Base-by-base conservation (phyloP, 2,113 vertebrate genomes). In the Pampusana beccarii region DNA sequence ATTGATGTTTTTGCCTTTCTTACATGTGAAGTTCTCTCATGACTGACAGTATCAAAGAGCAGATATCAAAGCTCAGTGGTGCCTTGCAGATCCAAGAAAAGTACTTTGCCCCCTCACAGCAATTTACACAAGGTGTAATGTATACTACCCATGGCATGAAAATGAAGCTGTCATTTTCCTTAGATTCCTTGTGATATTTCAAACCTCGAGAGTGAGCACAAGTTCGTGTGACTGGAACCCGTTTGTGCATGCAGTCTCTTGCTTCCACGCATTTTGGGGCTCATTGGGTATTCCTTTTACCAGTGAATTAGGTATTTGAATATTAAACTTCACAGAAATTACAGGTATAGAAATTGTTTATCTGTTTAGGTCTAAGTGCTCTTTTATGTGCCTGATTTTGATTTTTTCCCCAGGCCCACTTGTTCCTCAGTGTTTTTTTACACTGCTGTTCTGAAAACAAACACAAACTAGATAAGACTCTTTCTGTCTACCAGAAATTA, bases 41-140 rank as follows among this genome's bases (percentile, higher is more conserved):
- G 2, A 46, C 4, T 83, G 85, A 83, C 81, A 66, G 71, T 70
- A 97, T 92, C 94, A 92, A 96, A 96, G 90, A 90, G 51, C 54
- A 80, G n/a, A 83, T 93, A 95, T 92, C 91, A 96, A 97, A 93
- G 85, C 74, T 92, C 66, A 70, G 53, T 48, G 15, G 36, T 90
- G 81, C 75, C 75, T 86, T n/a, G 50, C 0, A 1, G 74, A 96
- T 77, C 29, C 9, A 16, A 78, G 83, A 71, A 90, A n/a, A 96
- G 54, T 33, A 25, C 25, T 87, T 90, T 94, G 82, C 56, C 75
- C 86, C 74, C 58, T 91, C 60, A 53, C 46, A 90, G 38, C 78
- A 95, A 90, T 92, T 95, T 88, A 86, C 53, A 42, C 58, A 93
- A 90, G 78, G n/a, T 89, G 62, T 58, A 79, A 57, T 33, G 21